phyloP scores from a whole-genome alignment of 2,113 vertebrate species.

The Oriolus oriolus region DNA sequence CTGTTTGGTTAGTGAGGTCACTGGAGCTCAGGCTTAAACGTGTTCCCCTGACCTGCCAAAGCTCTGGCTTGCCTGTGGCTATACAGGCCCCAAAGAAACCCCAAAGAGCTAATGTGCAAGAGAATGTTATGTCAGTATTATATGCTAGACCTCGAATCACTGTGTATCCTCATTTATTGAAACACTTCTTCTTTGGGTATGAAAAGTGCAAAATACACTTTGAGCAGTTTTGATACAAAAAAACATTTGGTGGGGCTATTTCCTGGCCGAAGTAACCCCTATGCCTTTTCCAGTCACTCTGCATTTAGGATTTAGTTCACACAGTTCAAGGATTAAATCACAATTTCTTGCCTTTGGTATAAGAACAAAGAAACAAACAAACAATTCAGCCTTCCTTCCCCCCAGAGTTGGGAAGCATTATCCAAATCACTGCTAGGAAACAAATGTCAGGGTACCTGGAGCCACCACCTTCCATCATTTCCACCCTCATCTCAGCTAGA shows the following conservation, averaged over 20 bases:
- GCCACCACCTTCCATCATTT: neutral
- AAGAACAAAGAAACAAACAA: neutral
- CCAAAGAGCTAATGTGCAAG: neutral
- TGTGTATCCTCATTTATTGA: constrained; percentile 18
- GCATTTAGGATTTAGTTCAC: constrained; percentile 39
- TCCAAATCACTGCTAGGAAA: neutral
- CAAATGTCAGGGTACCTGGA: neutral
- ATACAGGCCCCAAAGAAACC: neutral
- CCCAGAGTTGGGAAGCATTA: neutral
- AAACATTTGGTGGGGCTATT: neutral
- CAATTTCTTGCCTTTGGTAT: neutral
- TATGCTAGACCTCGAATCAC: neutral
- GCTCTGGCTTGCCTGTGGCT: constrained; percentile 18
- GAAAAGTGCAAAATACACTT: neutral
- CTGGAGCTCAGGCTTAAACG: constrained; percentile 43
- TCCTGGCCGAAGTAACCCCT: neutral
- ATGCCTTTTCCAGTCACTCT: constrained; percentile 26
- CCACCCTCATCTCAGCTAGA: neutral
- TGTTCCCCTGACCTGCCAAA: constrained; percentile 54
- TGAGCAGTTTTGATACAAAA: neutral
- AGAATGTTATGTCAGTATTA: constrained; percentile 4
- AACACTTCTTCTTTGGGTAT: neutral
- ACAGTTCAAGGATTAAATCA: constrained; percentile 26
- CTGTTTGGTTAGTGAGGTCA: constrained; percentile 64
- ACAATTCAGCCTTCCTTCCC: neutral